A percentile compares a stretch with the other conserved stretches of the same genome.
Conservation (phyloP, 2,888 invertebrate species). For the Spialia ferax region DNA sequence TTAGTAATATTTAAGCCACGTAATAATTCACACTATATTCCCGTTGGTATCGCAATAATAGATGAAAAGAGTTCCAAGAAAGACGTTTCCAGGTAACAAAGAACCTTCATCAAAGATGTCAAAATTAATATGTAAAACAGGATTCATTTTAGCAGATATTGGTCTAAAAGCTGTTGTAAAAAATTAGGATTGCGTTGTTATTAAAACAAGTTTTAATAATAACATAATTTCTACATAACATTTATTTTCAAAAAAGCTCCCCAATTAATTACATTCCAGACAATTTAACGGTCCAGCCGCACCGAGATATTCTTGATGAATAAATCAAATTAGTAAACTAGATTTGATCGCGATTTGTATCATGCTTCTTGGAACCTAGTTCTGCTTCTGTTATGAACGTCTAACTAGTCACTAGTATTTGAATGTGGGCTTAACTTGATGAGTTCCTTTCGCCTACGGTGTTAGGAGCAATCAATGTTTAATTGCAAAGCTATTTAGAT, state of each 20-base stretch:
- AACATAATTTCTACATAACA: no score
- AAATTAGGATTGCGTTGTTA: background rate
- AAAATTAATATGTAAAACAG: background rate
- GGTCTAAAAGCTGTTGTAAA: background rate
- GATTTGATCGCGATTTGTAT: slow-evolving; percentile 34
- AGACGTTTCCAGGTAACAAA: slow-evolving; percentile 10
- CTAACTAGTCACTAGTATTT: slow-evolving; percentile 7
- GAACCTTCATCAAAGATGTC: background rate
- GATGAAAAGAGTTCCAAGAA: slow-evolving; percentile 1
- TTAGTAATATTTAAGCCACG: background rate
- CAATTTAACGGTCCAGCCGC: background rate
- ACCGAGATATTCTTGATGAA: slow-evolving; percentile 17
- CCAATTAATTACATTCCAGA: background rate
- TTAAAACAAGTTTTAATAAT: background rate
- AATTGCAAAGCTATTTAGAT: slow-evolving; percentile 3
- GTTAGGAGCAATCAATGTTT: slow-evolving; percentile 28
- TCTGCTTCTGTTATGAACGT: slow-evolving; percentile 25
- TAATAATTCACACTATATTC: background rate
- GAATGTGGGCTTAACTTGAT: slow-evolving; percentile 36
- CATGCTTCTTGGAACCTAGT: slow-evolving; percentile 27
- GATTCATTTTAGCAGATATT: background rate
- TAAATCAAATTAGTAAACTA: slow-evolving; percentile 35
- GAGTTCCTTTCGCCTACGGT: slow-evolving; percentile 37
- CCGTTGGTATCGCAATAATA: background rate
- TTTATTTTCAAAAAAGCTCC: no score